Percentiles rank a stretch among this genome's conserved stretches.
These are phyloP conservation scores for Drosophila rellima DNA, from an alignment of 2,888 invertebrate species.

Conservation along the genomic window DNA sequence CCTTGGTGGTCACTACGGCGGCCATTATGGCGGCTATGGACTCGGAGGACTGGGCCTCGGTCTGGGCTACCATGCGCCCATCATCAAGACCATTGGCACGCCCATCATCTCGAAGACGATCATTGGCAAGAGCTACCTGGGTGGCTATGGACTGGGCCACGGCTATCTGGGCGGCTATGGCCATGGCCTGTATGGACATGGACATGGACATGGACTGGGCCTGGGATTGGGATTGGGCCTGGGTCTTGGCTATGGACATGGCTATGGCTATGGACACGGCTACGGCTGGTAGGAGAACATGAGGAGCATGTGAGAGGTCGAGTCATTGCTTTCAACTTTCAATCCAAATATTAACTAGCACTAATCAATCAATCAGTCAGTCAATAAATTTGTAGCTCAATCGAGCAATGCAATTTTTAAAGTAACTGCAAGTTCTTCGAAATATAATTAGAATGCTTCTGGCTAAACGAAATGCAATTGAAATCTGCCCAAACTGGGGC, in stretches of 20 bases:
- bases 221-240: conserved; percentile 67
- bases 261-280: conserved; percentile 83
- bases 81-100: conserved; percentile 65
- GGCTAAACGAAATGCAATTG: neutral
- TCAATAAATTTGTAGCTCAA: conserved; percentile 5
- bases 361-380: conserved; percentile 28
- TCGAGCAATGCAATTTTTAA: neutral
- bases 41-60: conserved; percentile 59
- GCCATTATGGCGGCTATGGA: conserved; percentile 52
- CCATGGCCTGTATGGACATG: conserved; percentile 72
- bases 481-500: neutral
- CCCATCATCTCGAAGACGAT: conserved; percentile 74
- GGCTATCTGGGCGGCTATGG: conserved; percentile 71
- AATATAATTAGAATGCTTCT: neutral
- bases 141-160: conserved; percentile 72
- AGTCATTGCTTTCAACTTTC: conserved; percentile 26
- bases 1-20: conserved; percentile 39
- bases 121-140: conserved; percentile 73
- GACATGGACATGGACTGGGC: conserved; percentile 69
- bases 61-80: conserved; percentile 70
- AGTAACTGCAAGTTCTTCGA: neutral
- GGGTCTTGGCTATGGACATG: conserved; percentile 86
- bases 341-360: conserved; percentile 22
- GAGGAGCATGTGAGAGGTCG: conserved; percentile 54
- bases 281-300: conserved; percentile 33